Evolutionary conservation across 2,888 invertebrate species (phyloP), one percentile per base, ranked within the genome.

Genomic region (Abrostola triplasia): DNA sequence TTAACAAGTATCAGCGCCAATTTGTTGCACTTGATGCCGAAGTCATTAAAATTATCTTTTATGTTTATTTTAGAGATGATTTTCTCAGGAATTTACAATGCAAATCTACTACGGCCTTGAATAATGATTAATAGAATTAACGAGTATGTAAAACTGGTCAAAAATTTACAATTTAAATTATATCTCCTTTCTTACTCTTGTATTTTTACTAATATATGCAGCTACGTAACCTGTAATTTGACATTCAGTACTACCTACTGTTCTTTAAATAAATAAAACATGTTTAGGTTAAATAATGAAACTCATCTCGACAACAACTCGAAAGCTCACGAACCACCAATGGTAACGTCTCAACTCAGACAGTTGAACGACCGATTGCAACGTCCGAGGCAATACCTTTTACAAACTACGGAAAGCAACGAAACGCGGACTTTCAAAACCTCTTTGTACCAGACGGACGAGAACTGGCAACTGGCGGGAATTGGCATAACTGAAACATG

Each of bases 311-410:
- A 73, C 10, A 4, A 8, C 10, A 69, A 62, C 73, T 70, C 70
- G 67, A 70, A 55, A 59, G 54, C 37, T 70, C 50, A 57, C 52
- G n/a, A 13, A 59, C 13, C 41, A 60, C 81, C 76, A 70, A 71
- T 80, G 59, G 84, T 84, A 83, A 47, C 53, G 60, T 11, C 61
- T 61, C 64, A 58, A 53, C 52, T 66, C 53, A 74, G 73, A 73
- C 77, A 80, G 85, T 82, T 85, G 78, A 87, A 85, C 70, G 86
- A 84, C 84, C 85, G 87, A 88, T 87, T 84, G 82, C 84, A 77
- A 77, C 68, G 69, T 70, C 63, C 40, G 41, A 71, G 69, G 61
- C 70, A 67, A 66, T 67, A 76, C 79, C 80, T 70, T 80, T 79
- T 81, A 81, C 75, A 78, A 81, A 75, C 76, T 69, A 77, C 76